phyloP scores from a whole-genome alignment of 2,797 vertebrate genomes.

The Ficedula albicollis region DNA sequence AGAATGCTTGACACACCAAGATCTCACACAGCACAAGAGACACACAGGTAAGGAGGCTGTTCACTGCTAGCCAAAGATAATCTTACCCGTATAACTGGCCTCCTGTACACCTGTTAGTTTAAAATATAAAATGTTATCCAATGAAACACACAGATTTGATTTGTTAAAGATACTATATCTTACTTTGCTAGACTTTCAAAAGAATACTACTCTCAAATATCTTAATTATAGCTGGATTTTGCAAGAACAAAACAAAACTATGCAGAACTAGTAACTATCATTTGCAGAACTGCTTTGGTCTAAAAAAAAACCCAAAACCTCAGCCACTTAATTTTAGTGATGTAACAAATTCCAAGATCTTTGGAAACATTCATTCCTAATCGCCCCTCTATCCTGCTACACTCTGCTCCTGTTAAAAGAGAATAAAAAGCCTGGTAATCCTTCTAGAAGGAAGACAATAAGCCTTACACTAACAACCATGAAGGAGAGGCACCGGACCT shows the following conservation, averaged over 20 bases:
- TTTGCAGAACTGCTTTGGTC: not conserved
- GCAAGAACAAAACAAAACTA: not conserved
- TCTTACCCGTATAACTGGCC: constrained; percentile 89
- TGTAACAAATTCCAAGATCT: constrained; percentile 5
- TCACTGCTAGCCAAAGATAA: constrained; percentile 65
- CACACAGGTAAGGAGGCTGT: constrained; percentile 74
- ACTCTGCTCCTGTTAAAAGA: not conserved
- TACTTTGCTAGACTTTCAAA: not conserved
- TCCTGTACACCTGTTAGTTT: constrained; percentile 89
- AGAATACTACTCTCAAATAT: not conserved
- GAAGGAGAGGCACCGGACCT: not conserved
- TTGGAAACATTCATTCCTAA: constrained; percentile 10
- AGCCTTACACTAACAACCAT: not conserved
- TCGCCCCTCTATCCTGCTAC: not conserved
- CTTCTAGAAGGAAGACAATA: not conserved
- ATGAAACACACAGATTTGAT: constrained; percentile 27
- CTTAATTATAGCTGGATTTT: not conserved
- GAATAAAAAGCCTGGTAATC: not conserved
- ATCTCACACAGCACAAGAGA: constrained; percentile 73
- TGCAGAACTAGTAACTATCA: not conserved
- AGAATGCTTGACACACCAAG: constrained; percentile 65
- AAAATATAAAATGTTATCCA: constrained; percentile 81
- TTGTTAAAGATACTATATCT: not conserved
- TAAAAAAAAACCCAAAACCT: not conserved
- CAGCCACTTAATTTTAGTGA: not conserved